Base-by-base conservation (phyloP, 2,888 invertebrate genomes). In the Cephus pygmeus region DNA sequence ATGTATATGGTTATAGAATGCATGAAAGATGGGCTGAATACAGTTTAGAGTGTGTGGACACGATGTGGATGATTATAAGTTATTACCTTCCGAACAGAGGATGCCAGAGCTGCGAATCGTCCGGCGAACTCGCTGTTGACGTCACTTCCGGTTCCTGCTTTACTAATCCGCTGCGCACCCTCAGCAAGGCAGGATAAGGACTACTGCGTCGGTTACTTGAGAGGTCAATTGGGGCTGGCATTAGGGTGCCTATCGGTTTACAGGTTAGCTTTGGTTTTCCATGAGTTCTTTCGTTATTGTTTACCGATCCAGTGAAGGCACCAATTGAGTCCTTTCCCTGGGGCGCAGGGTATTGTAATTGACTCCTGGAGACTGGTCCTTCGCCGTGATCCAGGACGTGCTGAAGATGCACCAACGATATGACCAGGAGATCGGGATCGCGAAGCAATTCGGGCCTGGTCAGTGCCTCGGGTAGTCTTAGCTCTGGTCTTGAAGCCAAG, bases 1-100 rank as follows among this genome's bases (percentile, higher is more conserved):
- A 6, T 30, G 33, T 71, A 71, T 34, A 23, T 31, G 31, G 30
- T 23, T 31, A 33, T 33, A 3, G 9, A 3, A 71, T 30, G 71
- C 71, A 34, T 11, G 30, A 33, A 34, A 11, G 71, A 33, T 33
- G 31, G n/a, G 6, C 40, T 12, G 71, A 71, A 11, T 71, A 6
- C n/a, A 71, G 30, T 6, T 71, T n/a, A n/a, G 31, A 34, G 1
- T 23, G 40, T 6, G 4, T 40, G 15, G 15, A 15, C 23, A 23
- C 9, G 56, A 40, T 40, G 15, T 6, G 40, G 40, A 23, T 74
- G 33, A 30, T 33, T n/a, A 23, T 3, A 11, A 34, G 34, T 33
- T 6, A 94, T 95, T 93, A 97, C 96, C 96, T 96, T 93, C 96
- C 96, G 91, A 97, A 97, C 75, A 97, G 93, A 77, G 97, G 97